phyloP scores from a whole-genome alignment of 2,888 invertebrate species.

The Eupithecia subumbrata region DNA sequence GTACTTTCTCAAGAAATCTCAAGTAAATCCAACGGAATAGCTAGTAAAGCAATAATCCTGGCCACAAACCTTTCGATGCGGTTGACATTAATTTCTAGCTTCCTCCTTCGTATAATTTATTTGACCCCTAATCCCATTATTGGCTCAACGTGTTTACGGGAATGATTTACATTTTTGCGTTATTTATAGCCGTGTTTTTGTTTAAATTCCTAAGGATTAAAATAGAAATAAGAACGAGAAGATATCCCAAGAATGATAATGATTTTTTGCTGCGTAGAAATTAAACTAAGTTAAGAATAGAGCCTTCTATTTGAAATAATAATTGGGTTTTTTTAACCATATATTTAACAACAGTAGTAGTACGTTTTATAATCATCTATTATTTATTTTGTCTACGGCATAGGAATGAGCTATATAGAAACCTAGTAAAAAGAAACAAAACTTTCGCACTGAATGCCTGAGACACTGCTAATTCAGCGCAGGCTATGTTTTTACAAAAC shows the following conservation, averaged over 20 bases:
- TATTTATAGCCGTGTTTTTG: conserved; percentile 5
- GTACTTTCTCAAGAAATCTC: neutral
- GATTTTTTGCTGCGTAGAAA: neutral
- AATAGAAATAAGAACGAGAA: neutral
- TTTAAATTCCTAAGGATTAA: neutral
- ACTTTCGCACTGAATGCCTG: neutral
- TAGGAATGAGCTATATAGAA: neutral
- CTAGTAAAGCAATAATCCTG: conserved; percentile 22
- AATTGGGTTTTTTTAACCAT: neutral
- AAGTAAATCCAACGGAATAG: neutral
- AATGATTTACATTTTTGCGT: conserved; percentile 25
- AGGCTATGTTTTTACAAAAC: neutral
- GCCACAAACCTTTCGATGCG: conserved; percentile 29
- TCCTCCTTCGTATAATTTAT: conserved; percentile 43
- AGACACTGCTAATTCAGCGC: neutral
- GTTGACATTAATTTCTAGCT: conserved; percentile 29
- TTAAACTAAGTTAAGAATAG: neutral
- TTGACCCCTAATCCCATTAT: conserved; percentile 40
- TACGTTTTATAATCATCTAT: neutral
- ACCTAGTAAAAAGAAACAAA: neutral
- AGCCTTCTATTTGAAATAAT: neutral
- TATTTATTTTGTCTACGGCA: neutral
- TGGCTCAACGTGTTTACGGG: conserved; percentile 34
- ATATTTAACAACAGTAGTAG: neutral
- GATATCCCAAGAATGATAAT: neutral